Conservation (phyloP, 2,888 invertebrate species). For the Rhaphigaster nebulosa region DNA sequence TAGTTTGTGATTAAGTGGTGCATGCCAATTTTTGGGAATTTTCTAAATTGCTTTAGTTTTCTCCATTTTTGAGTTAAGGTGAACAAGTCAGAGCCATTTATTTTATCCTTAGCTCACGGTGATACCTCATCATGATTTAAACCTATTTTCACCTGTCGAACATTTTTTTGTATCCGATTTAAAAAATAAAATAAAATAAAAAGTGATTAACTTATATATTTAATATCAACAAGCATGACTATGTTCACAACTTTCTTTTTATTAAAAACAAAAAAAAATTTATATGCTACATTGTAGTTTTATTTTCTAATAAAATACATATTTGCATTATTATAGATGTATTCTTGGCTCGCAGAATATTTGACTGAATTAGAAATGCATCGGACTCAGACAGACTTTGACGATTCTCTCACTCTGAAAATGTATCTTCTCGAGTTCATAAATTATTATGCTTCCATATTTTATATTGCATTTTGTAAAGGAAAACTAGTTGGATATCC, state of each 20-base stretch:
- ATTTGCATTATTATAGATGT: conserved; percentile 72
- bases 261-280: neutral
- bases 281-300: neutral
- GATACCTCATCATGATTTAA: too few species aligned
- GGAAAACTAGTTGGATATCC: conserved; percentile 90
- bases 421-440: conserved; percentile 96
- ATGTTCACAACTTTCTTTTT: neutral
- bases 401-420: conserved; percentile 94
- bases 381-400: conserved; percentile 94
- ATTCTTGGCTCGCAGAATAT: conserved; percentile 85
- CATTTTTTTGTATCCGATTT: neutral
- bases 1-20: neutral
- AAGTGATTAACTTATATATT: too few species aligned
- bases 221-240: too few species aligned
- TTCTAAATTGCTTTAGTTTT: neutral
- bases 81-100: too few species aligned
- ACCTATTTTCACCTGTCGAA: too few species aligned
- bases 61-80: too few species aligned
- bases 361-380: conserved; percentile 90
- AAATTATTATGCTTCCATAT: conserved; percentile 96
- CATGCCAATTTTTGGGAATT: neutral
- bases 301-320: neutral
- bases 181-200: too few species aligned
- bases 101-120: too few species aligned
- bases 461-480: conserved; percentile 94